These are phyloP conservation scores for Prionailurus viverrinus DNA, from an alignment of 2,113 vertebrate genomes.

Conservation along the genomic window DNA sequence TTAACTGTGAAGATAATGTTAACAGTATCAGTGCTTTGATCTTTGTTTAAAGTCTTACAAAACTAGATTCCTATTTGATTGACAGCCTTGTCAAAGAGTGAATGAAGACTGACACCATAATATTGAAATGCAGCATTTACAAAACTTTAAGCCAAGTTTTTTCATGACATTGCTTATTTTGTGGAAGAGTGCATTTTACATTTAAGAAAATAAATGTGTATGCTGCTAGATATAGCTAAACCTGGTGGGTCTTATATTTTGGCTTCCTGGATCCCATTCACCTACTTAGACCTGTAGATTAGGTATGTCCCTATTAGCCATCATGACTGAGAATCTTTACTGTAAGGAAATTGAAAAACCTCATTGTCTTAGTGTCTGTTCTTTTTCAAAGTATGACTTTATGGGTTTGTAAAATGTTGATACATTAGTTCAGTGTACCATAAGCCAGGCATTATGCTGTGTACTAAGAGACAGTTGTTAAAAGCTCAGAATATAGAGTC, in stretches of 20 bases:
- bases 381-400: neutral
- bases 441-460: neutral
- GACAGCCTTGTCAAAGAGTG: constrained; percentile 88
- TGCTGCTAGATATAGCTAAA: constrained; percentile 71
- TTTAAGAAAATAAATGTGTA: constrained; percentile 75
- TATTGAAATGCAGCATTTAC: constrained; percentile 88
- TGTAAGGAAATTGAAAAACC: neutral
- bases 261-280: constrained; percentile 58
- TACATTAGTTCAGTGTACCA: neutral
- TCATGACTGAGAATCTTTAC: neutral
- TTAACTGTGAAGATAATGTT: constrained; percentile 85
- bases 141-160: constrained; percentile 86
- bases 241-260: neutral
- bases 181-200: constrained; percentile 85
- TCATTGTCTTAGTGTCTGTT: neutral
- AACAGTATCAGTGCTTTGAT: constrained; percentile 90
- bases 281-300: neutral
- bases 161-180: constrained; percentile 88
- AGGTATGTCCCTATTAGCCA: neutral
- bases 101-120: constrained; percentile 90
- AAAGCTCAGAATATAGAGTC: neutral
- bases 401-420: neutral
- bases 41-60: constrained; percentile 87
- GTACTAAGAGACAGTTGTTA: neutral
- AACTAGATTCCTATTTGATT: constrained; percentile 88